Percentiles rank a stretch among this genome's conserved stretches.
phyloP scores from a whole-genome alignment of 2,113 vertebrate genomes.

The Microtus oregoni region DNA sequence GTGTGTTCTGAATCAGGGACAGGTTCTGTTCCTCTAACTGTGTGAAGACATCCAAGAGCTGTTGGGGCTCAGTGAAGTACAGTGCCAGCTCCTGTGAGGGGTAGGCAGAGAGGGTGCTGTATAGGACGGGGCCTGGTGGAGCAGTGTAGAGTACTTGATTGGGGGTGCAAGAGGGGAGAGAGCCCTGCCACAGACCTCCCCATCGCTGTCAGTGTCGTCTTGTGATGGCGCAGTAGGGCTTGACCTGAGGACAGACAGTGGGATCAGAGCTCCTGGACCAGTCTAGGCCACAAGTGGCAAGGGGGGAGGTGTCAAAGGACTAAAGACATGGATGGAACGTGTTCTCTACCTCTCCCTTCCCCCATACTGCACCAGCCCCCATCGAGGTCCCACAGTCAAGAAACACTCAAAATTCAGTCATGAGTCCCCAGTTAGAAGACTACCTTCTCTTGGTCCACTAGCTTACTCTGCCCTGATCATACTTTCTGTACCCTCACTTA shows the following conservation, averaged over 20 bases:
- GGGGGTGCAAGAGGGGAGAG: neutral
- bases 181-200: constrained; percentile 64
- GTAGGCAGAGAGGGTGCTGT: neutral
- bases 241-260: constrained; percentile 18
- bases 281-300: neutral
- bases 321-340: neutral
- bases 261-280: neutral
- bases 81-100: constrained; percentile 86
- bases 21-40: constrained; percentile 94
- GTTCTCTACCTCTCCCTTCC: neutral
- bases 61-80: constrained; percentile 94
- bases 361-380: neutral
- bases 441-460: fast-evolving
- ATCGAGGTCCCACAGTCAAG: too few species aligned
- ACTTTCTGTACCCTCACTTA: neutral
- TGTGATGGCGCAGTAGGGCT: fast-evolving
- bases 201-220: constrained; percentile 39
- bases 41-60: constrained; percentile 90
- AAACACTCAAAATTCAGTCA: neutral
- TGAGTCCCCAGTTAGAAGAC: neutral
- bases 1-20: constrained; percentile 91
- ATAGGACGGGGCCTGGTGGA: neutral
- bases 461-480: neutral
- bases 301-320: neutral
- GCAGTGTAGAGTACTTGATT: fast-evolving